These are phyloP conservation scores for Antheraea assamensis DNA, from an alignment of 2,888 invertebrate species.

Conservation along the genomic window DNA sequence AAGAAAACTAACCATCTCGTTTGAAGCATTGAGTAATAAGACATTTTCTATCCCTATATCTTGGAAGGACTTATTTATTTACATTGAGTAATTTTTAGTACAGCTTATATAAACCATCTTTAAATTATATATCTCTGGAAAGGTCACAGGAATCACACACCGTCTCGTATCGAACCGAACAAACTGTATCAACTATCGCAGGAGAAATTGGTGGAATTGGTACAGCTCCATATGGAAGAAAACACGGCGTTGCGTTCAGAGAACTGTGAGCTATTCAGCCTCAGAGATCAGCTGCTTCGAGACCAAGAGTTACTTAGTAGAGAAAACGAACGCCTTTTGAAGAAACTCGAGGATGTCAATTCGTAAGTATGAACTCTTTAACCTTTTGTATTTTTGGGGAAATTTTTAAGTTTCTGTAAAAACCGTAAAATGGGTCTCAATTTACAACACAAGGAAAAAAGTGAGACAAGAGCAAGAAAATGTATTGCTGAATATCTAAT, in stretches of 20 bases:
- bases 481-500: neutral
- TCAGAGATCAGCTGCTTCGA: conserved; percentile 89
- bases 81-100: no score
- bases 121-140: neutral
- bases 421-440: no score
- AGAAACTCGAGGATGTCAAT: conserved; percentile 94
- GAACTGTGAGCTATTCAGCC: conserved; percentile 91
- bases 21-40: no score
- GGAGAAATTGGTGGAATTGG: conserved; percentile 90
- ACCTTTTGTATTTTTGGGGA: no score
- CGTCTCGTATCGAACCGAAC: conserved; percentile 86
- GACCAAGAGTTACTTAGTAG: conserved; percentile 95
- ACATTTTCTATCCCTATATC: no score
- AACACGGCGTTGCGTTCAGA: conserved; percentile 90
- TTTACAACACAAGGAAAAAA: no score
- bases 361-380: conserved; percentile 82
- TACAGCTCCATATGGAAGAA: conserved; percentile 92
- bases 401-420: no score
- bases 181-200: conserved; percentile 88
- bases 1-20: no score
- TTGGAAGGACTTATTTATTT: no score
- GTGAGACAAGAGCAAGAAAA: no score
- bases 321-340: conserved; percentile 94
- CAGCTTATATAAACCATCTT: no score
- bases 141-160: conserved; percentile 67